phyloP scores from a whole-genome alignment of 1,140 invertebrate genomes.

The Episyrphus balteatus region DNA sequence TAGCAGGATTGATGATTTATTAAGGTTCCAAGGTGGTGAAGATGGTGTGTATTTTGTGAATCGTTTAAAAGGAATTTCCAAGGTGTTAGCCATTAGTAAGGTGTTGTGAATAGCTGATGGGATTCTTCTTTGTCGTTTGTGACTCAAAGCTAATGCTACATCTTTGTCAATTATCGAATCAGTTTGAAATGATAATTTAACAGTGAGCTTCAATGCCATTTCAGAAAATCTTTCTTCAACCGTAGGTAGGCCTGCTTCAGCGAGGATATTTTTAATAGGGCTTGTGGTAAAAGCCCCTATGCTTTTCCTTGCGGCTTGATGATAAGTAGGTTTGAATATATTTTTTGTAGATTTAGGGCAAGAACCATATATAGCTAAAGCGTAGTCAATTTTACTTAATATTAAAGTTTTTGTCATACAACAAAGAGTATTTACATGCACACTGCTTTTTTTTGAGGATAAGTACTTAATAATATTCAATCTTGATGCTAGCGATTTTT shows the following conservation, averaged over 20 bases:
- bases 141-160: background rate
- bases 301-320: background rate
- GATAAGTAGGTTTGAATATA: background rate
- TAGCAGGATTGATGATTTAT: too few species aligned
- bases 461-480: conserved; percentile 4
- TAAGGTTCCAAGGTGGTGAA: too few species aligned
- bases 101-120: background rate
- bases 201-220: background rate
- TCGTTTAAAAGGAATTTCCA: too few species aligned
- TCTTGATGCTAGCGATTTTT: background rate
- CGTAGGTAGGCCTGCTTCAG: background rate
- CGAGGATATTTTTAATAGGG: conserved; percentile 3
- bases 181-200: background rate
- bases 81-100: background rate
- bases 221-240: background rate
- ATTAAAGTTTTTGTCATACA: conserved; percentile 1
- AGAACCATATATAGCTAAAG: background rate
- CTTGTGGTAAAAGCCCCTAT: background rate
- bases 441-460: background rate
- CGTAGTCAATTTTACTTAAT: conserved; percentile 5
- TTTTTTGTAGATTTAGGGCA: background rate
- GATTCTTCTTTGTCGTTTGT: background rate
- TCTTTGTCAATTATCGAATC: background rate
- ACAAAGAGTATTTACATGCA: background rate
- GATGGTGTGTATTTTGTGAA: too few species aligned